These are phyloP conservation scores for Chinchilla lanigera DNA, from an alignment of 2,113 vertebrate genomes.

Conservation along the genomic window DNA sequence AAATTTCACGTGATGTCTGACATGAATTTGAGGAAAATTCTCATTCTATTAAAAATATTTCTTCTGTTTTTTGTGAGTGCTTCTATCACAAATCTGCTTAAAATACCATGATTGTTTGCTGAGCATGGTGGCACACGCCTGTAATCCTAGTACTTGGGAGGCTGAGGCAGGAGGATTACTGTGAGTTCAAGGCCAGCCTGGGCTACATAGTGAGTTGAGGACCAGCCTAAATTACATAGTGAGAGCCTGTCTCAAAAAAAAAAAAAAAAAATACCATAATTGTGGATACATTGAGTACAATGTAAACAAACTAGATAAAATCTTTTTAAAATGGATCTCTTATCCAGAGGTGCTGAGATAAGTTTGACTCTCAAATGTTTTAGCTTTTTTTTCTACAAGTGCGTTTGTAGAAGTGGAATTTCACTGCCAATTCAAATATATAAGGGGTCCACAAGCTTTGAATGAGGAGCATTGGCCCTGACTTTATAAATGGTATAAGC, in stretches of 20 bases:
- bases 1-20: neutral
- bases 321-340: constrained; percentile 16
- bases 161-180: neutral
- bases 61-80: neutral
- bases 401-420: constrained; percentile 39
- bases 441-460: neutral
- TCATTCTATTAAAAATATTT: neutral
- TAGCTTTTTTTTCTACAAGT: neutral
- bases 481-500: neutral
- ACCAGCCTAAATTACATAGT: neutral
- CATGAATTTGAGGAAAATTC: neutral
- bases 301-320: neutral
- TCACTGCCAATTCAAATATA: neutral
- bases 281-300: neutral
- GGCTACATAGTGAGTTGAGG: neutral
- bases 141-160: neutral
- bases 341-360: constrained; percentile 13
- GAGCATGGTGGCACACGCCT: neutral
- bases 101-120: neutral
- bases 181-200: neutral
- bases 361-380: neutral
- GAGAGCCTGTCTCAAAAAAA: neutral
- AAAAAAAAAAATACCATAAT: neutral
- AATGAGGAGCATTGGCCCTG: neutral
- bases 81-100: neutral